A percentile compares a stretch with the other conserved stretches of the same genome.
Conservation (phyloP, 1,140 invertebrate genomes). For the Trypoxylus dichotomus region DNA sequence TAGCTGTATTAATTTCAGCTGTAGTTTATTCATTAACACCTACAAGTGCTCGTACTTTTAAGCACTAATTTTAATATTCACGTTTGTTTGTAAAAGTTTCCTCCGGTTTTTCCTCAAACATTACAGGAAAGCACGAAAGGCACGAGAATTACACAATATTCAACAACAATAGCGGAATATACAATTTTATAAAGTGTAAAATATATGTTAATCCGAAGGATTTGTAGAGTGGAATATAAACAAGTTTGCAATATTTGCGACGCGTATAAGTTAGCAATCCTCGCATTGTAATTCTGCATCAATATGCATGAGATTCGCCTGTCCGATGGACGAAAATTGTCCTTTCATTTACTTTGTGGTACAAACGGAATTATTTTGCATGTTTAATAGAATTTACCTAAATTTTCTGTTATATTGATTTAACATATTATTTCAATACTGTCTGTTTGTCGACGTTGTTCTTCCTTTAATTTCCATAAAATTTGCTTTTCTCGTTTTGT, state of each 20-base stretch:
- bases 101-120: neutral
- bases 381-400: conserved; percentile 28
- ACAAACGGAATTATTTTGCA: conserved; percentile 31
- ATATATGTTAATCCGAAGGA: conserved; percentile 34
- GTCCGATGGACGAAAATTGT: conserved; percentile 31
- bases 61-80: conserved; percentile 4
- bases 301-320: conserved; percentile 33
- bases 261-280: conserved; percentile 30
- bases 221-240: conserved; percentile 35
- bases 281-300: conserved; percentile 33
- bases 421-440: conserved; percentile 18
- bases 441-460: conserved; percentile 4
- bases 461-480: neutral
- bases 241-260: conserved; percentile 35
- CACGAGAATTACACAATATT: conserved; percentile 9
- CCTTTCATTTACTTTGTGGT: conserved; percentile 26
- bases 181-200: conserved; percentile 37
- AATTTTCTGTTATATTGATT: conserved; percentile 28
- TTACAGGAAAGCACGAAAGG: neutral
- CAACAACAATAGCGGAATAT: conserved; percentile 31
- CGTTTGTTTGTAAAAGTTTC: neutral
- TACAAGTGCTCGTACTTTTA: neutral
- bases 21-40: neutral
- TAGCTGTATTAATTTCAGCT: neutral
- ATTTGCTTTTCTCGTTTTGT: neutral